Evolutionary conservation across 2,888 invertebrate species (phyloP).

Genomic region (Conops quadrifasciatus): DNA sequence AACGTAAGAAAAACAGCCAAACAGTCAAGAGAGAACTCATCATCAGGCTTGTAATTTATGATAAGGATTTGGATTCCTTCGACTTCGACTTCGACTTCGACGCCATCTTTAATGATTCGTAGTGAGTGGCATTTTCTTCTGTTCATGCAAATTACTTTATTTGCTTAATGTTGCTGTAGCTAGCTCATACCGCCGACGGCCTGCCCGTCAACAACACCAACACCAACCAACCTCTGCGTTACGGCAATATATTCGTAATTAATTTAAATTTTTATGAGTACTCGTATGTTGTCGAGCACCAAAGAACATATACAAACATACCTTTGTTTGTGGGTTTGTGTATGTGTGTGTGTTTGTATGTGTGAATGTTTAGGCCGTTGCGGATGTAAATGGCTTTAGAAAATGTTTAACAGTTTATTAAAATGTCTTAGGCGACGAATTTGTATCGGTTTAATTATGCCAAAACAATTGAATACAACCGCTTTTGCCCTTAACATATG

Average conservation of each 20-base stretch:
- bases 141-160: constrained; percentile 26
- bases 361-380: neutral
- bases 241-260: neutral
- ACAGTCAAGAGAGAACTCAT: constrained; percentile 20
- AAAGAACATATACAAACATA: neutral
- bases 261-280: constrained; percentile 11
- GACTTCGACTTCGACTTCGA: neutral
- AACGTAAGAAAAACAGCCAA: neutral
- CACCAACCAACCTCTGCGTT: neutral
- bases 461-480: constrained; percentile 29
- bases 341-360: neutral
- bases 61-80: constrained; percentile 32
- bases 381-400: neutral
- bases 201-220: too few species aligned
- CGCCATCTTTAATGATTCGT: constrained; percentile 13
- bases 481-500: neutral
- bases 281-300: neutral
- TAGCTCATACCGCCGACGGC: neutral
- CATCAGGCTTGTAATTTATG: constrained; percentile 38
- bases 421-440: constrained; percentile 15
- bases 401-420: constrained; percentile 30
- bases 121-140: constrained; percentile 20
- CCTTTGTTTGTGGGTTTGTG: neutral
- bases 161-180: constrained; percentile 17
- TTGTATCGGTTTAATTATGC: constrained; percentile 31